These are phyloP conservation scores for Plectropomus leopardus DNA, from an alignment of 2,113 vertebrate genomes.

Conservation along the genomic window DNA sequence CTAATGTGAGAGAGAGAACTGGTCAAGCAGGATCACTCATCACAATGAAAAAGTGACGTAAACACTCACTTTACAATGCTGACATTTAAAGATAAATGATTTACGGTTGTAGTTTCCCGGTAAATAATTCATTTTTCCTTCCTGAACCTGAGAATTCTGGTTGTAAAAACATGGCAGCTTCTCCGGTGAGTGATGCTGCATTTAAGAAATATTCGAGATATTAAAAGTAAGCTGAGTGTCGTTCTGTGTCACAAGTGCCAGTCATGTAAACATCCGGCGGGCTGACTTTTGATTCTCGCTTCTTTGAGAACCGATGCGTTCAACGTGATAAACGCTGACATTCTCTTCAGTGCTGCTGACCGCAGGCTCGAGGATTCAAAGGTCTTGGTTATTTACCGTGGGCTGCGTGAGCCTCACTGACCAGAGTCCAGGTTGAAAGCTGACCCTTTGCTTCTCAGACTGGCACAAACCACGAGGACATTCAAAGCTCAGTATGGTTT, in stretches of 20 bases:
- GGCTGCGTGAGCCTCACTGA: conserved; percentile 2
- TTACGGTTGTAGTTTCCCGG: neutral
- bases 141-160: neutral
- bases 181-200: neutral
- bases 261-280: conserved; percentile 25
- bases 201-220: neutral
- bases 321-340: conserved; percentile 34
- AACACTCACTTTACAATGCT: conserved; percentile 20
- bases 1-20: neutral
- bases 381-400: conserved; percentile 33
- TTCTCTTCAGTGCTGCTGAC: conserved; percentile 31
- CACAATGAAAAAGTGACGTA: conserved; percentile 8
- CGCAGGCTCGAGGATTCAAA: conserved; percentile 32
- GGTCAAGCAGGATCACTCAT: neutral
- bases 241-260: conserved; percentile 36
- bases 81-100: conserved; percentile 22
- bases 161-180: neutral
- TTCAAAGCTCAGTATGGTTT: neutral
- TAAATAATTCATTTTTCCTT: neutral
- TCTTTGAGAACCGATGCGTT: conserved; percentile 2
- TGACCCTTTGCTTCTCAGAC: too few relatives aligned
- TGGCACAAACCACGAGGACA: too few relatives aligned
- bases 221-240: neutral
- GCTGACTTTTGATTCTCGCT: conserved; percentile 6
- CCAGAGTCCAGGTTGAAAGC: neutral